Conservation (phyloP, 2,888 invertebrate genomes). For the Tipula vernalis region DNA sequence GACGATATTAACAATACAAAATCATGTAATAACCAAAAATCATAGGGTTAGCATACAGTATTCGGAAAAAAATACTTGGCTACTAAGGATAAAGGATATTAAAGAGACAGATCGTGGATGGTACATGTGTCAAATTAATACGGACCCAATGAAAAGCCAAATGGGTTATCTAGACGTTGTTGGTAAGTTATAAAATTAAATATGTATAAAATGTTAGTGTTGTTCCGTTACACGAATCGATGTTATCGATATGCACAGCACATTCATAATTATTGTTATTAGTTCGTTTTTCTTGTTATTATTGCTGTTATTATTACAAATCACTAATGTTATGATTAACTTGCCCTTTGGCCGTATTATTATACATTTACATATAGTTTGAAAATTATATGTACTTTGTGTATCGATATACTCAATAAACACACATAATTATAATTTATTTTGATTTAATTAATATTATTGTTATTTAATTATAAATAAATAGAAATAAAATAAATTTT, state of each 20-base stretch:
- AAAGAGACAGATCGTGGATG: slow-evolving; percentile 67
- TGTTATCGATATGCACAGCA: neutral
- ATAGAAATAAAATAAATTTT: neutral
- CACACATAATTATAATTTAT: neutral
- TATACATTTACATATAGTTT: neutral
- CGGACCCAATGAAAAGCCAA: slow-evolving; percentile 47
- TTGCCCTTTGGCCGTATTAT: neutral
- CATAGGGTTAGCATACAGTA: slow-evolving; percentile 69
- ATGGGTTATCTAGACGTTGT: slow-evolving; percentile 78
- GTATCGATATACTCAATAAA: neutral
- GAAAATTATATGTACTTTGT: neutral
- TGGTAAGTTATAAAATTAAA: slow-evolving; percentile 40
- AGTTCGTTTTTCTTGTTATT: neutral
- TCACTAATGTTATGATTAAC: neutral
- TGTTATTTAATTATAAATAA: neutral
- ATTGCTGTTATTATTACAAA: neutral
- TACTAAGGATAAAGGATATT: slow-evolving; percentile 66
- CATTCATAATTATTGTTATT: neutral
- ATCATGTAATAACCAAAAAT: slow-evolving; percentile 81
- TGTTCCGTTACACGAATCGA: neutral
- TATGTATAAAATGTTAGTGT: neutral
- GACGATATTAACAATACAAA: slow-evolving; percentile 77
- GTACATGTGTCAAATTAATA: slow-evolving; percentile 42
- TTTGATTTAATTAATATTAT: neutral
- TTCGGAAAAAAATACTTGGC: slow-evolving; percentile 71